These are phyloP conservation scores for Australoheros facetus DNA, from an alignment of 2,797 vertebrate species.

Conservation along the genomic window DNA sequence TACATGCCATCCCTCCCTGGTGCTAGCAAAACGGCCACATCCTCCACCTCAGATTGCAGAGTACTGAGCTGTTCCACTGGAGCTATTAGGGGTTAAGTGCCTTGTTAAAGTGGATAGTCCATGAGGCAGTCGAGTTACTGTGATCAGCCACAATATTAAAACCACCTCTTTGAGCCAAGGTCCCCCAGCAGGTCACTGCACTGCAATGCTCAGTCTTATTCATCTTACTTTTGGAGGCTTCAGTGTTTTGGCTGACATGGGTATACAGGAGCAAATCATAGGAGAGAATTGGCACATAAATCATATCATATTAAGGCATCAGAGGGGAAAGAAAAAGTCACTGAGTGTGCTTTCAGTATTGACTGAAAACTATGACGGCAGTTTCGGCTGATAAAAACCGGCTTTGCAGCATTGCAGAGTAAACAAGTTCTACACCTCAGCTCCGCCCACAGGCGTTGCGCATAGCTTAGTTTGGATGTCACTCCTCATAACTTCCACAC, in stretches of 20 bases:
- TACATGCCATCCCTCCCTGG: neutral
- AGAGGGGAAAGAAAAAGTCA: neutral
- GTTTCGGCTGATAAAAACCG: slow-evolving; percentile 40
- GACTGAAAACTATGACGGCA: slow-evolving; percentile 12
- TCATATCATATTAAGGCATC: neutral
- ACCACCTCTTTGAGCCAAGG: neutral
- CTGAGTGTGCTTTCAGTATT: neutral
- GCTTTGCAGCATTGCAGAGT: slow-evolving; percentile 57
- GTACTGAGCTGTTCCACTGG: slow-evolving; percentile 20
- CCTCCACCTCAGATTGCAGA: slow-evolving; percentile 12
- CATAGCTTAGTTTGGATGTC: neutral
- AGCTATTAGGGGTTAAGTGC: slow-evolving; percentile 52
- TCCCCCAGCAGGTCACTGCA: neutral
- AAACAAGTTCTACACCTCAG: slow-evolving; percentile 47
- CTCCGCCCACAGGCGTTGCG: slow-evolving; percentile 52
- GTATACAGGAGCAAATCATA: slow-evolving; percentile 17
- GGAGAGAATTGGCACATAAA: neutral
- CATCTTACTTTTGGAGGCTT: neutral
- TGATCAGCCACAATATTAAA: neutral
- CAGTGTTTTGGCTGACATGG: neutral
- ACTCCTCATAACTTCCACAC: slow-evolving; percentile 9
- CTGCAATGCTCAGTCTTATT: neutral
- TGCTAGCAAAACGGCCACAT: neutral
- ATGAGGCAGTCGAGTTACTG: slow-evolving; percentile 36
- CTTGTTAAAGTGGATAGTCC: slow-evolving; percentile 50